Evolutionary conservation across 2,888 invertebrate species (phyloP).

Genomic region (Harpagoxenus sublaevis): DNA sequence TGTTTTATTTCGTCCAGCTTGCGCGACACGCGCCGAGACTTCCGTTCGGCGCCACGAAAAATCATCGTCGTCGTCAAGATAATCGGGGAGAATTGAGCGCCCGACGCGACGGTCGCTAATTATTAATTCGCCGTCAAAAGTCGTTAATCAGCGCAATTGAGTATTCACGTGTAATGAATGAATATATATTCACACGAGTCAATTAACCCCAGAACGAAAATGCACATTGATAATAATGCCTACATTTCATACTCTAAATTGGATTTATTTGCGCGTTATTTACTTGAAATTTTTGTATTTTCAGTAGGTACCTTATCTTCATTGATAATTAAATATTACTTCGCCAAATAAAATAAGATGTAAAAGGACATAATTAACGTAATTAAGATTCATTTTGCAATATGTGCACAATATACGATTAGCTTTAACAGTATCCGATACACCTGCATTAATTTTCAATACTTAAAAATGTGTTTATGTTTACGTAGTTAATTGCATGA

Average conservation of each 20-base stretch:
- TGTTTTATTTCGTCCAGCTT: conserved; percentile 84
- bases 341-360: background rate
- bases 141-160: conserved; percentile 52
- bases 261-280: conserved; percentile 35
- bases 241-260: conserved; percentile 18
- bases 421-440: background rate
- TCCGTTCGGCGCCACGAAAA: conserved; percentile 30
- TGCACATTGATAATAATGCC: conserved; percentile 2
- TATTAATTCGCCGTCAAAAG: conserved; percentile 53
- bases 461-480: background rate
- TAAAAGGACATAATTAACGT: background rate
- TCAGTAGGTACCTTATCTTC: background rate
- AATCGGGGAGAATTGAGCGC: conserved; percentile 42
- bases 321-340: background rate
- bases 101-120: conserved; percentile 28
- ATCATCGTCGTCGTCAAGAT: conserved; percentile 48
- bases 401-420: background rate
- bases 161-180: conserved; percentile 40
- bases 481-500: conserved; percentile 10
- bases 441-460: conserved; percentile 14
- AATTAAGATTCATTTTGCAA: background rate
- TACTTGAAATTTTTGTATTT: conserved; percentile 15
- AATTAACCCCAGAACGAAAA: conserved; percentile 11
- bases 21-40: conserved; percentile 74
- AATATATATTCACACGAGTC: conserved; percentile 34